phyloP scores from a whole-genome alignment of 2,113 vertebrate genomes.

The Daboia siamensis region DNA sequence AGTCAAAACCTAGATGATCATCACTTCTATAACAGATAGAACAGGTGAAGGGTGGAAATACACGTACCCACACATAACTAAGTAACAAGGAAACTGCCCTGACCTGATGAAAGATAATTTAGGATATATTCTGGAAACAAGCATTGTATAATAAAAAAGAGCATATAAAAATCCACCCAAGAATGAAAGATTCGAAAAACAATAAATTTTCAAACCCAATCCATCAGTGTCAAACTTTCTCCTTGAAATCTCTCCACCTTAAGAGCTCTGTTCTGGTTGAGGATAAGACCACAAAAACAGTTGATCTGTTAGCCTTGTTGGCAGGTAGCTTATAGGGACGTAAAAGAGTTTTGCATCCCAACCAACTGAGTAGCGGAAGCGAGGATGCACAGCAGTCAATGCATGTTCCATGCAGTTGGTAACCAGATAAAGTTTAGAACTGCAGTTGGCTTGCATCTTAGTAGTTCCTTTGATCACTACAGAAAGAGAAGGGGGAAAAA shows the following conservation, averaged over 20 bases:
- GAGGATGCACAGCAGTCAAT: constrained; percentile 68
- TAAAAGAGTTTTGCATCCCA: constrained; percentile 82
- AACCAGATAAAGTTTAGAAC: constrained; percentile 44
- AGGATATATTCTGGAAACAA: background rate
- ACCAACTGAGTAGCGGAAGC: constrained; percentile 71
- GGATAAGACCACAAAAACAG: background rate
- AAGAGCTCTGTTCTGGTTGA: background rate
- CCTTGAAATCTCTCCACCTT: background rate
- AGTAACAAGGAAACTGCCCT: background rate
- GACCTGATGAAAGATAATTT: background rate
- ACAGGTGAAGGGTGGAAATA: background rate
- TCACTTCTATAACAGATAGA: background rate
- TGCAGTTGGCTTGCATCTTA: background rate
- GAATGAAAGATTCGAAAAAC: background rate
- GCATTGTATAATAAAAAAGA: background rate
- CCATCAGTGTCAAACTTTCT: background rate
- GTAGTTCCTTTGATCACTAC: background rate
- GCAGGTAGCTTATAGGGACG: constrained; percentile 76
- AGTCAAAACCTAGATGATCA: background rate
- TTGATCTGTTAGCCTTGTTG: background rate
- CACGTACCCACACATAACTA: background rate
- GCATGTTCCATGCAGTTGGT: constrained; percentile 80
- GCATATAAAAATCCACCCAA: background rate
- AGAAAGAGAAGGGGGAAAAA: background rate
- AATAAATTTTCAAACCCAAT: background rate